Conservation (phyloP, 2,797 vertebrate species). For the Bufotes viridis region DNA sequence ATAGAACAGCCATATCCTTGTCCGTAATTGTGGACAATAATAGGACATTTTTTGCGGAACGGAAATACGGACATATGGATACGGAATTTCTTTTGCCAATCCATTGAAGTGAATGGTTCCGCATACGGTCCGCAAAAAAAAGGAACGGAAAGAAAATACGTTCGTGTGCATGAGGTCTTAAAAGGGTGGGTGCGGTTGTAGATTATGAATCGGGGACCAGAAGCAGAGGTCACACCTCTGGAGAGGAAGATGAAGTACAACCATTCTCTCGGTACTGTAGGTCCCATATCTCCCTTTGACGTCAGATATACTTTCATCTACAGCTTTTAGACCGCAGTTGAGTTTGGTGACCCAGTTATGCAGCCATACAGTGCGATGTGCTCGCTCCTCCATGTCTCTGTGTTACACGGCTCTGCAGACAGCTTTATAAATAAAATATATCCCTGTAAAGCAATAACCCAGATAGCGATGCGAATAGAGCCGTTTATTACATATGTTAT, state of each 20-base stretch:
- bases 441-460: not conserved
- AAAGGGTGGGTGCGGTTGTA: too few relatives aligned
- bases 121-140: too few relatives aligned
- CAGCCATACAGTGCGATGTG: not conserved
- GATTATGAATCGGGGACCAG: too few relatives aligned
- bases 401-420: not conserved
- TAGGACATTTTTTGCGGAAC: too few relatives aligned
- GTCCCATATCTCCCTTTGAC: not conserved
- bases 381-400: not conserved
- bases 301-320: not conserved
- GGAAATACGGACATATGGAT: too few relatives aligned
- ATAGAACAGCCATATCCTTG: too few relatives aligned
- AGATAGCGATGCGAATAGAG: not conserved
- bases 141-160: too few relatives aligned
- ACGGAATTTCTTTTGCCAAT: too few relatives aligned
- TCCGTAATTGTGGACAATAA: too few relatives aligned
- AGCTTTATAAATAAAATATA: slow-evolving; percentile 30
- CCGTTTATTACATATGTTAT: slow-evolving; percentile 9
- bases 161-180: too few relatives aligned
- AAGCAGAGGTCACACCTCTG: not conserved
- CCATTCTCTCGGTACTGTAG: not conserved
- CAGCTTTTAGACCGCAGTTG: not conserved
- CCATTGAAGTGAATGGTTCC: too few relatives aligned
- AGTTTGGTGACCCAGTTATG: not conserved
- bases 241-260: not conserved